Conservation (phyloP, 2,888 invertebrate species). For the Lochmaea capreae region DNA sequence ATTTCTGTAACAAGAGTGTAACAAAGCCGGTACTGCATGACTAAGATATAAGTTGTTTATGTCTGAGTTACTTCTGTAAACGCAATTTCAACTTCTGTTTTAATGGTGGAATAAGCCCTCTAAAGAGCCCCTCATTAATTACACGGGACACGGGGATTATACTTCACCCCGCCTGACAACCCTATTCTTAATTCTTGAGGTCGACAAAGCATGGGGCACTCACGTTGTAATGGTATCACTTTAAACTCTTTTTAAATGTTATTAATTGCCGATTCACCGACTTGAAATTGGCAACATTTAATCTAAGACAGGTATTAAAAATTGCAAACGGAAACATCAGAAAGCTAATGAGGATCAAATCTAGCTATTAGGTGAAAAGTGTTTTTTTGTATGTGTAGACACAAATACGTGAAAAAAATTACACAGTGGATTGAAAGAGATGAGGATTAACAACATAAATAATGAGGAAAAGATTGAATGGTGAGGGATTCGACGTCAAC, state of each 20-base stretch:
- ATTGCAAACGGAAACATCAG: not conserved
- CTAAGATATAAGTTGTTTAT: constrained; percentile 43
- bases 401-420: no score
- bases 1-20: not conserved
- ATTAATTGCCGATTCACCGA: not conserved
- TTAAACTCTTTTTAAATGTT: not conserved
- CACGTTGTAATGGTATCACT: constrained; percentile 1
- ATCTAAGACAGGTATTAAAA: not conserved
- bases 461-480: no score
- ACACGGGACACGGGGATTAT: constrained; percentile 31
- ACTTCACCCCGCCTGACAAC: constrained; percentile 13
- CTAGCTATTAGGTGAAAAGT: no score
- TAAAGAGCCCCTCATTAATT: constrained; percentile 37
- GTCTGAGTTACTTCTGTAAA: constrained; percentile 40
- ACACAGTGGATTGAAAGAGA: no score
- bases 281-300: not conserved
- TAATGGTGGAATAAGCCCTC: constrained; percentile 37
- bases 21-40: constrained; percentile 6
- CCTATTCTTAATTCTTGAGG: constrained; percentile 13
- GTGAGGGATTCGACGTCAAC: no score
- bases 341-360: no score
- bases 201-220: constrained; percentile 3
- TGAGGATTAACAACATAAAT: no score
- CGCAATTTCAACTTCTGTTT: constrained; percentile 42
- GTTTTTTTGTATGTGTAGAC: no score